Evolutionary conservation across 2,888 invertebrate genomes (phyloP).

Genomic region (Caenorhabditis becei): DNA sequence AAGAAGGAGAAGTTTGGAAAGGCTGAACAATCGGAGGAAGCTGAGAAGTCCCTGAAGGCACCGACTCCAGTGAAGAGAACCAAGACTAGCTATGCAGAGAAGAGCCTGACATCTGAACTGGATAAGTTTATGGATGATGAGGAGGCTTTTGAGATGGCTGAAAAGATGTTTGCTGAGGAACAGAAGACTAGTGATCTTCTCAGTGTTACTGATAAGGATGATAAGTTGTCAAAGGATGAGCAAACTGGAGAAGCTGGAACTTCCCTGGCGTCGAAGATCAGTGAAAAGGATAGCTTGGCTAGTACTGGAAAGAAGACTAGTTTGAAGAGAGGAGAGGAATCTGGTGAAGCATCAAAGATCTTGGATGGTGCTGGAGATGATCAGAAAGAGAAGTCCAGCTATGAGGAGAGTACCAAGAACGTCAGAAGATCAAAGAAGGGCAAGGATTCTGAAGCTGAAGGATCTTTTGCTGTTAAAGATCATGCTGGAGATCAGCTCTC

Average conservation of each 20-base stretch:
- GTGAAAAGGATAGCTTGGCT: conserved; percentile 28
- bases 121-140: conserved; percentile 51
- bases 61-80: conserved; percentile 31
- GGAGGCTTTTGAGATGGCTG: conserved; percentile 12
- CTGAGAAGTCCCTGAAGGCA: conserved; percentile 31
- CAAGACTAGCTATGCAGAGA: conserved; percentile 52
- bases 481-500: conserved; percentile 20
- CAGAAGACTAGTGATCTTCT: conserved; percentile 21
- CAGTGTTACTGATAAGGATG: conserved; percentile 14
- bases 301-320: conserved; percentile 7
- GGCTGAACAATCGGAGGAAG: conserved; percentile 6
- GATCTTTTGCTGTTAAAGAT: background rate
- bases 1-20: conserved; percentile 39
- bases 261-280: background rate
- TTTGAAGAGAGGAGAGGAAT: conserved; percentile 27
- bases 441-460: background rate
- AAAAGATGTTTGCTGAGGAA: conserved; percentile 34
- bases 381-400: conserved; percentile 12
- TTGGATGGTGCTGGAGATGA: conserved; percentile 2
- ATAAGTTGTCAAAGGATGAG: background rate
- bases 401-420: conserved; percentile 35
- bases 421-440: conserved; percentile 34
- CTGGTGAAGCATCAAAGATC: background rate
- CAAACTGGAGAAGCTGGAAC: conserved; percentile 20
- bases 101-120: conserved; percentile 54